A percentile compares a stretch with the other conserved stretches of the same genome.
Evolutionary conservation across 2,797 vertebrate species (phyloP).

Genomic region (Carcharodon carcharias): DNA sequence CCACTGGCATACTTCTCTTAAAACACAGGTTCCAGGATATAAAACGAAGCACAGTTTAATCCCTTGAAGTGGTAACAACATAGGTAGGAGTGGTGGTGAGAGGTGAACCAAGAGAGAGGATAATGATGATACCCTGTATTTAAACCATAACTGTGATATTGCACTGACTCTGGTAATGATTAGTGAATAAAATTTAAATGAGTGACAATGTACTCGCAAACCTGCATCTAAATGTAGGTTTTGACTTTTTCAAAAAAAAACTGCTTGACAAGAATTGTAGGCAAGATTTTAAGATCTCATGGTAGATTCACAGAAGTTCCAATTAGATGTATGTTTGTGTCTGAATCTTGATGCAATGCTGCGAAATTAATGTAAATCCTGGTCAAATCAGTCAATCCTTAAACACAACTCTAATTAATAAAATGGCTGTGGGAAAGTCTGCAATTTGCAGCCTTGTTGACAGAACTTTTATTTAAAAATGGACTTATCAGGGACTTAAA

Average conservation of each 20-base stretch:
- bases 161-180: neutral
- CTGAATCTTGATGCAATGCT: neutral
- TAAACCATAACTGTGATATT: neutral
- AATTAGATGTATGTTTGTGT: neutral
- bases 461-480: neutral
- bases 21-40: neutral
- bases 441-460: neutral
- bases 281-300: neutral
- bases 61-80: neutral
- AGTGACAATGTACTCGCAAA: neutral
- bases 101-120: neutral
- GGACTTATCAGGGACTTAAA: neutral
- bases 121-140: neutral
- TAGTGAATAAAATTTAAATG: neutral
- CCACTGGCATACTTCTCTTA: neutral
- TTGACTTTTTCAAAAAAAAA: neutral
- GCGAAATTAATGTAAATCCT: neutral
- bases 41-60: neutral
- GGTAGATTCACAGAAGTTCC: neutral
- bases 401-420: neutral
- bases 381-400: neutral
- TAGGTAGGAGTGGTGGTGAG: neutral
- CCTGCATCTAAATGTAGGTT: neutral
- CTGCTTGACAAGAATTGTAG: neutral
- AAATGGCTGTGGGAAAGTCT: neutral